Percentiles rank a stretch among this genome's conserved stretches.
These are phyloP conservation scores for Ceyx cyanopectus DNA, from an alignment of 2,113 vertebrate species.

Conservation along the genomic window DNA sequence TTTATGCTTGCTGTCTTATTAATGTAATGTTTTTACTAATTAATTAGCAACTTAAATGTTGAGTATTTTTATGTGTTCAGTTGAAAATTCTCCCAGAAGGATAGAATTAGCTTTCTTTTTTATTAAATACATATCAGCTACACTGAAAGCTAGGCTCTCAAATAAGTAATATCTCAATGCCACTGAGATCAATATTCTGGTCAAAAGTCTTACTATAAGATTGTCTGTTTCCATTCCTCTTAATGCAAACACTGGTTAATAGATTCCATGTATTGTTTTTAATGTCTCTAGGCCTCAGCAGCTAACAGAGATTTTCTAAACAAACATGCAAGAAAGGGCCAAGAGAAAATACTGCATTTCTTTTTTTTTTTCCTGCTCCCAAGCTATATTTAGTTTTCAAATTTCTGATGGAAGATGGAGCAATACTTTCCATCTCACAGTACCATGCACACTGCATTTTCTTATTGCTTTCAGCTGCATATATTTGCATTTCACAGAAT, in stretches of 20 bases:
- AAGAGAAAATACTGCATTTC: background rate
- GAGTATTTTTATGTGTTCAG: background rate
- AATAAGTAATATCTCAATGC: rapidly evolving
- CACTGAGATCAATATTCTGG: background rate
- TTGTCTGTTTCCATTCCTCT: background rate
- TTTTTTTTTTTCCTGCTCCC: background rate
- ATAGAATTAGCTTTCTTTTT: background rate
- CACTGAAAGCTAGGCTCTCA: background rate
- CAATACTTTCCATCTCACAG: background rate
- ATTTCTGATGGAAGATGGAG: background rate
- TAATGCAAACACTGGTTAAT: background rate
- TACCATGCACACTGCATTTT: background rate
- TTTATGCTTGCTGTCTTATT: background rate
- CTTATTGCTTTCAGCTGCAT: background rate
- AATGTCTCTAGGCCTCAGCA: background rate
- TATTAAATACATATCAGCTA: background rate
- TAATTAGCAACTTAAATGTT: background rate
- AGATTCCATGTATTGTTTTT: background rate
- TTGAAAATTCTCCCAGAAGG: background rate
- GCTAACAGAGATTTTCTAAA: background rate
- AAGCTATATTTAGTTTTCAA: background rate
- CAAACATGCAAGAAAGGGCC: background rate
- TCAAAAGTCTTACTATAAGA: background rate
- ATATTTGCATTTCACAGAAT: background rate
- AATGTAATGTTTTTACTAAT: background rate